Conservation (phyloP, 2,888 invertebrate genomes). For the Branchipolynoe longqiensis region DNA sequence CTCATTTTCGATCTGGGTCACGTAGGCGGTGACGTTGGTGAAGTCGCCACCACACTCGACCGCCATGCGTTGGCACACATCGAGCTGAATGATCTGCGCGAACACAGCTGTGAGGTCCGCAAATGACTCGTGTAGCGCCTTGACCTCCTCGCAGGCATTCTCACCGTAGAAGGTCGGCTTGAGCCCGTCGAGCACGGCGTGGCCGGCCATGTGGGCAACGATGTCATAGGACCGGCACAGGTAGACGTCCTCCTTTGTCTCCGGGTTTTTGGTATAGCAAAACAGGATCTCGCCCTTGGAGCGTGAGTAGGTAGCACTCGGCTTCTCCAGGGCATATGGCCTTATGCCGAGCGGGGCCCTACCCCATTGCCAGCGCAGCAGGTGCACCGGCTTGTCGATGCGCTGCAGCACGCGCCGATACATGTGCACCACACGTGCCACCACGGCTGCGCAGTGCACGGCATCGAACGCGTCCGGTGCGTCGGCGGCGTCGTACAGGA, state of each 20-base stretch:
- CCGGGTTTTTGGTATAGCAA: slow-evolving; percentile 5
- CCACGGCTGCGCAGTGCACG: slow-evolving; percentile 17
- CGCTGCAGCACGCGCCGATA: slow-evolving; percentile 12
- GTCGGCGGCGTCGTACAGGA: background rate
- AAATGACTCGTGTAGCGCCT: slow-evolving; percentile 44
- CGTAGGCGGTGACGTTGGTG: background rate
- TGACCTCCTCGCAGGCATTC: background rate
- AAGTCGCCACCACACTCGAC: slow-evolving; percentile 5
- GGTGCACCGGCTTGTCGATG: background rate
- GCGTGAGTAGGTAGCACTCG: slow-evolving; percentile 3
- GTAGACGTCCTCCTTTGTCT: background rate
- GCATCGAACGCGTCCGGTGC: slow-evolving; percentile 35
- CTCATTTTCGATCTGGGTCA: background rate
- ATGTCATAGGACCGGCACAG: slow-evolving; percentile 34
- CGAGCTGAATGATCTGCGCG: background rate
- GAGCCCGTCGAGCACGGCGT: slow-evolving; percentile 49
- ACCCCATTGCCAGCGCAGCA: slow-evolving; percentile 47
- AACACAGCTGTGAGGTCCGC: slow-evolving; percentile 46
- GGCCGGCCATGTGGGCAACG: slow-evolving; percentile 51
- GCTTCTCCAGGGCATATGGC: background rate
- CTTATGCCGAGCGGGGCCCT: background rate
- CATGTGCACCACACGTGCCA: slow-evolving; percentile 6
- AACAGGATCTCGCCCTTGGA: background rate
- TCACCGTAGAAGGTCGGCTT: slow-evolving; percentile 15
- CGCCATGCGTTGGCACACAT: background rate